These are phyloP conservation scores for Micrasema minimum DNA, from an alignment of 1,140 invertebrate species.

Conservation along the genomic window DNA sequence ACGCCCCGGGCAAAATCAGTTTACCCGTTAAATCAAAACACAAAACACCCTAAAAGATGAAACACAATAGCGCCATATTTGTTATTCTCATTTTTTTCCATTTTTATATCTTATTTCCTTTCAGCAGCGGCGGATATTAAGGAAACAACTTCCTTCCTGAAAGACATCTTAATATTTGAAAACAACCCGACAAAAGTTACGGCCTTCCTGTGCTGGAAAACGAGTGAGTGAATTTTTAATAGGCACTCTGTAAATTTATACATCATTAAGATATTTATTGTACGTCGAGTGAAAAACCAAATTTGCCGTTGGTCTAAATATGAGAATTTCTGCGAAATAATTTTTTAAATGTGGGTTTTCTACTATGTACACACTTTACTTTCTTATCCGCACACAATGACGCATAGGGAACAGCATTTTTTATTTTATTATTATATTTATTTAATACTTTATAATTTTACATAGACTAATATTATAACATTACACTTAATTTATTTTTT, in stretches of 20 bases:
- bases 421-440: too few species aligned
- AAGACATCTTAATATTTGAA: background rate
- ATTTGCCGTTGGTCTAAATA: background rate
- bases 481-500: too few species aligned
- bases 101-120: background rate
- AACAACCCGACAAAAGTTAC: slow-evolving; percentile 7
- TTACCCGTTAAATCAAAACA: background rate
- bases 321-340: background rate
- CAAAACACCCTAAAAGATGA: background rate
- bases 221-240: slow-evolving; percentile 15
- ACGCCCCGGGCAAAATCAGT: background rate
- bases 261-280: background rate
- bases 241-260: background rate
- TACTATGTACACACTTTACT: background rate
- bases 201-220: slow-evolving; percentile 39
- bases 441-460: too few species aligned
- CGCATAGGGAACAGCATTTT: background rate
- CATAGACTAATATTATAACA: too few species aligned
- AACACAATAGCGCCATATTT: background rate
- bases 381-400: too few species aligned
- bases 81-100: background rate
- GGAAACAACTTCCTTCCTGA: background rate
- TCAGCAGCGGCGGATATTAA: background rate
- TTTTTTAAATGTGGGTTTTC: background rate
- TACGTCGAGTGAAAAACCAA: too few species aligned